These are phyloP conservation scores for Drosophila setosimentum DNA, from an alignment of 2,888 invertebrate species.

Conservation along the genomic window DNA sequence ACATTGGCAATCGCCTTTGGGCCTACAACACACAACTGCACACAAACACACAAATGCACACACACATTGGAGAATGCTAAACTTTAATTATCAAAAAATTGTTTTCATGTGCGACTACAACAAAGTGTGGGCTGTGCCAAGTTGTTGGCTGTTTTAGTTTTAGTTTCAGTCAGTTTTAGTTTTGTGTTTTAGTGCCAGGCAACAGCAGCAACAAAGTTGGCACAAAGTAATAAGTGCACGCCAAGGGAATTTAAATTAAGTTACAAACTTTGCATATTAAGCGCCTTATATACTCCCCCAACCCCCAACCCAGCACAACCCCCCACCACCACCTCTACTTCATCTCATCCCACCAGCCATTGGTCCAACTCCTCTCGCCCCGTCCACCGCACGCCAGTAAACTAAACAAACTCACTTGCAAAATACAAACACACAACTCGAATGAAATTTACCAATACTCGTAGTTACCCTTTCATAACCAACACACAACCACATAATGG, in stretches of 20 bases:
- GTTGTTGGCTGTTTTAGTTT: slow-evolving; percentile 48
- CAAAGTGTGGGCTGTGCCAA: slow-evolving; percentile 61
- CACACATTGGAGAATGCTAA: slow-evolving; percentile 43
- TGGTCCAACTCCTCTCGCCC: too few species aligned
- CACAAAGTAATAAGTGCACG: slow-evolving; percentile 69
- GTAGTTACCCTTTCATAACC: slow-evolving; percentile 46
- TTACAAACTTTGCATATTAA: slow-evolving; percentile 72
- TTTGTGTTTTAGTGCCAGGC: slow-evolving; percentile 59
- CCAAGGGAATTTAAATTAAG: slow-evolving; percentile 75
- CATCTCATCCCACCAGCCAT: not conserved
- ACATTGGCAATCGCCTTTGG: slow-evolving; percentile 57
- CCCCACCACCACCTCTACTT: not conserved
- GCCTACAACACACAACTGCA: slow-evolving; percentile 8
- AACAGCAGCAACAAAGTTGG: slow-evolving; percentile 51
- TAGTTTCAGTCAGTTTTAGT: slow-evolving; percentile 43
- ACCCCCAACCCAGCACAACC: too few species aligned
- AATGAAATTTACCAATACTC: slow-evolving; percentile 55
- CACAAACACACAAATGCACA: slow-evolving; percentile 8
- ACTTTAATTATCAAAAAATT: slow-evolving; percentile 68
- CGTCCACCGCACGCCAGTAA: not conserved
- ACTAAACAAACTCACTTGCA: slow-evolving; percentile 50
- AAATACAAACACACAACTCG: slow-evolving; percentile 45
- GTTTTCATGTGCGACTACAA: slow-evolving; percentile 63
- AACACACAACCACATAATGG: slow-evolving; percentile 49
- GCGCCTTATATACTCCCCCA: slow-evolving; percentile 47